Evolutionary conservation across 2,888 invertebrate species (phyloP), one percentile per base, ranked within the genome.

Genomic region (Abrostola tripartita): DNA sequence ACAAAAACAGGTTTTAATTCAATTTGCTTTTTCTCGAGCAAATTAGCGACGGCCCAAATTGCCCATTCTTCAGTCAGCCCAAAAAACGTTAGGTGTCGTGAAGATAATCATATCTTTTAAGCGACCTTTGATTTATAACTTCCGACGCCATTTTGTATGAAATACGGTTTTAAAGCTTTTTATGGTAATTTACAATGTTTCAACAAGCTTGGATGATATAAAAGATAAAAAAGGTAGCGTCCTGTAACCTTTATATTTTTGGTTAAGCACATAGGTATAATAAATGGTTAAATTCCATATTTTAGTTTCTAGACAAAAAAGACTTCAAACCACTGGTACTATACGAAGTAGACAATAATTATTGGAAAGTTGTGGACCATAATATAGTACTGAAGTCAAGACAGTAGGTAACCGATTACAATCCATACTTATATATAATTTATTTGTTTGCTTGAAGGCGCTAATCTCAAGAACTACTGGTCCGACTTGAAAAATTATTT

Each of bases 21-120:
- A 54, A 66, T 57, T 68, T 71, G 65, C 38, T 51, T 24, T 73
- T 72, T 60, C 12, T 64, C 59, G 9, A 44, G 36, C 38, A 58
- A 79, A 73, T 77, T 79, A 76, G 50, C 12, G 53, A 38, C 41
- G 41, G 37, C 51, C 50, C 41, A 68, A 75, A 75, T 77, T 73
- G 36, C 54, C 42, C 56, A 65, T 75, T 72, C 58, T 75, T 54
- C 61, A 68, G 65, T 44, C 47, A 37, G 5, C 56, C 69, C 37
- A 12, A 57, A n/a, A 64, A 71, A 74, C 56, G 50, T 74, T 50
- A 44, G 42, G 53, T 53, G 60, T 60, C 57, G 47, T 50, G 42
- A 49, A 36, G 47, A 68, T 71, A 74, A 68, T 71, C 58, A 54
- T 61, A 67, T 62, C 61, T 60, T 61, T 56, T 57, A 38, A 42